Conservation (phyloP, 2,113 vertebrate genomes). For the Podarcis muralis region DNA sequence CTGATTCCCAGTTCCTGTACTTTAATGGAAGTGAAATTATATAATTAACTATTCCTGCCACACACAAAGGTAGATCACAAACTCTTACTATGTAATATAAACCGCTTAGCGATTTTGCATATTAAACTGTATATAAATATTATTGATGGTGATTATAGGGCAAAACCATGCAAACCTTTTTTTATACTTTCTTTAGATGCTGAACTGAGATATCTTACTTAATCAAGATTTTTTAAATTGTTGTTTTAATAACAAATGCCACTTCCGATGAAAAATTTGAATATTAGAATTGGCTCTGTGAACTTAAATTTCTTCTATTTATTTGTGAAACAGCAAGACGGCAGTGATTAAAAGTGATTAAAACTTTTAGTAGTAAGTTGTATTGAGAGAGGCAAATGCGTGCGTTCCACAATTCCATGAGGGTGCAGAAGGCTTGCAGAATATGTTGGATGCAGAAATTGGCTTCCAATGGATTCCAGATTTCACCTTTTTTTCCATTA, state of each 20-base stretch:
- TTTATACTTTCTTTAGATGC: not conserved
- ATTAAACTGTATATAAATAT: no score
- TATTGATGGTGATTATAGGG: no score
- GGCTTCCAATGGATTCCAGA: not conserved
- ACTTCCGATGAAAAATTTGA: not conserved
- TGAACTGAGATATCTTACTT: not conserved
- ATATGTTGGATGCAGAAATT: not conserved
- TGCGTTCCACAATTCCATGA: not conserved
- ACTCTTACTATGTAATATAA: not conserved
- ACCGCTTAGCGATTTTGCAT: no score
- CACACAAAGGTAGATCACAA: not conserved
- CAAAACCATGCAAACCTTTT: not conserved
- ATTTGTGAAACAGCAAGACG: not conserved
- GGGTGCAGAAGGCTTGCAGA: not conserved
- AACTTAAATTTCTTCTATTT: not conserved
- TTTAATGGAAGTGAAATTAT: no score
- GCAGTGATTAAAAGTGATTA: not conserved
- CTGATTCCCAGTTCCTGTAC: not conserved
- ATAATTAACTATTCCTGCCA: not conserved
- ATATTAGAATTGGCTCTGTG: not conserved
- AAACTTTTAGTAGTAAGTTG: not conserved
- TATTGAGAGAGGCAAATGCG: not conserved
- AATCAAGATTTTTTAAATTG: not conserved
- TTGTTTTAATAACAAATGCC: not conserved
- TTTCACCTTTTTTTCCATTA: no score